A percentile compares a stretch with the other conserved stretches of the same genome.
These are phyloP conservation scores for Prenolepis imparis DNA, from an alignment of 2,888 invertebrate species.

Conservation along the genomic window DNA sequence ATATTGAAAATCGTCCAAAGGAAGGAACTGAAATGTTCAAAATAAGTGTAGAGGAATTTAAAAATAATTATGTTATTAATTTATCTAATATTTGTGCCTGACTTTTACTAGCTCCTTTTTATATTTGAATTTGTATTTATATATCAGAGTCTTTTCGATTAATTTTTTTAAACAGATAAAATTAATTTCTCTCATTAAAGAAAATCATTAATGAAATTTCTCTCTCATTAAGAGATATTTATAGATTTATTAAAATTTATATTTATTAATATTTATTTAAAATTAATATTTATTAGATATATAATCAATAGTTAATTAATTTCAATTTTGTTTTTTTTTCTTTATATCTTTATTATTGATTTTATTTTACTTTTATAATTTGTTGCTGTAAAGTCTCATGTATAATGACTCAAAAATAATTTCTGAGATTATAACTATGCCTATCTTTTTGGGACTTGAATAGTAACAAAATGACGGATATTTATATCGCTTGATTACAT, in stretches of 20 bases:
- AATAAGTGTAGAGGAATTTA: no score
- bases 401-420: neutral
- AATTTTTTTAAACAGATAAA: neutral
- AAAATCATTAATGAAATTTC: neutral
- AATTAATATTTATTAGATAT: neutral
- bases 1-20: no score
- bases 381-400: neutral
- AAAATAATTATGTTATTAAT: no score
- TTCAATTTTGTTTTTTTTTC: neutral
- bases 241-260: neutral
- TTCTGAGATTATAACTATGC: neutral
- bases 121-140: no score
- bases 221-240: neutral
- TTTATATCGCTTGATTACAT: slow-evolving; percentile 18
- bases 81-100: no score
- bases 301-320: neutral
- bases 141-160: no score
- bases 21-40: no score
- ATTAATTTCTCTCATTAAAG: neutral
- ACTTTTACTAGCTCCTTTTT: no score
- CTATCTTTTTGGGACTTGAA: neutral
- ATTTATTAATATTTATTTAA: neutral
- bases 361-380: neutral
- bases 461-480: slow-evolving; percentile 1
- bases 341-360: neutral